Conservation (phyloP, 2,888 invertebrate species). For the Euclidia mi region DNA sequence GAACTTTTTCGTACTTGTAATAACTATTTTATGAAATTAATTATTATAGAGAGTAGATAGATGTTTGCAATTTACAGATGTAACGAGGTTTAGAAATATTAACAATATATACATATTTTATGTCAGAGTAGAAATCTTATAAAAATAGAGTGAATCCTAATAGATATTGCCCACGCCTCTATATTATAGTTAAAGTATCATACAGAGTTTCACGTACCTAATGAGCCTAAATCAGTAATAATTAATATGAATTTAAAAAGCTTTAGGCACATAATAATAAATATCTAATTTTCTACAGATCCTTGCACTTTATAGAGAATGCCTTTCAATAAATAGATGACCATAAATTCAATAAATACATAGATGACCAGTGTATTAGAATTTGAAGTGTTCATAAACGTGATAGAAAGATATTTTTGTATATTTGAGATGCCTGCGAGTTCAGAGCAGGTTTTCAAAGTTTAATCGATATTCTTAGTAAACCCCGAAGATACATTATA, state of each 20-base stretch:
- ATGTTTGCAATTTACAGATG: constrained; percentile 75
- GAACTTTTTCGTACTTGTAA: constrained; percentile 54
- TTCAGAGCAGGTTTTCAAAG: constrained; percentile 69
- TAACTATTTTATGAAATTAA: constrained; percentile 68
- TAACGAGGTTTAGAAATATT: constrained; percentile 65
- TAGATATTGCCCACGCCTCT: constrained; percentile 46
- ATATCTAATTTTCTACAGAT: constrained; percentile 56
- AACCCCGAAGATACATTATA: constrained; percentile 55
- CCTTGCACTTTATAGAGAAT: constrained; percentile 52
- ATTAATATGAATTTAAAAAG: constrained; percentile 49
- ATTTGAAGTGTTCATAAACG: constrained; percentile 87
- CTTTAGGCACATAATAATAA: constrained; percentile 46
- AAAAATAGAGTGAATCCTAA: constrained; percentile 62
- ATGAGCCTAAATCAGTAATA: constrained; percentile 43
- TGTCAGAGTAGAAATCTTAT: constrained; percentile 79
- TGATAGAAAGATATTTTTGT: constrained; percentile 88
- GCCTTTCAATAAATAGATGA: constrained; percentile 62
- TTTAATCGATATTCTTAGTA: constrained; percentile 66
- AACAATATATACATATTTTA: constrained; percentile 66
- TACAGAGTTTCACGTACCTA: constrained; percentile 46
- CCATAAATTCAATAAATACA: constrained; percentile 72
- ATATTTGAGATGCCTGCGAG: constrained; percentile 77
- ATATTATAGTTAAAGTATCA: constrained; percentile 29
- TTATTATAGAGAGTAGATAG: constrained; percentile 77
- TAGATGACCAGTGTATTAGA: constrained; percentile 83